Base-by-base conservation (phyloP, 2,888 invertebrate species). In the Drosophila mettleri region DNA sequence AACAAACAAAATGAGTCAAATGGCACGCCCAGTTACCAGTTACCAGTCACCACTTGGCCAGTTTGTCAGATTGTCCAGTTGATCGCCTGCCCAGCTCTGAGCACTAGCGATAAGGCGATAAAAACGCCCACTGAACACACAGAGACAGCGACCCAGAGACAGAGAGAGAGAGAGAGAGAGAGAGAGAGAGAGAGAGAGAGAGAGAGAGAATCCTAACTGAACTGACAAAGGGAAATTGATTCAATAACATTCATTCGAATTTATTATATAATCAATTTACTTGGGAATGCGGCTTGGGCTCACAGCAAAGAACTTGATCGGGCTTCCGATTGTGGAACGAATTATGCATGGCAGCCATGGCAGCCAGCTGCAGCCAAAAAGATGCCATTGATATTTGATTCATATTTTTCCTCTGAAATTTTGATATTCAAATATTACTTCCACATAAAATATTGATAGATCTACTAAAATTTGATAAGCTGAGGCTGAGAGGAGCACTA, bases 111-210 rank as follows among this genome's bases (percentile, higher is more conserved):
- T 73, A 73, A 69, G 64, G 49, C 57, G 74, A 24, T 57, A 57
- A 53, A 67, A 75, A 74, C 74, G 74, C 74, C 75, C 75, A 67
- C 71, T 27, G 70, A 71, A 52, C 38, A 18, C 33, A 34, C 31
- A 46, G 24, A 43, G 8, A 41, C 14, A 43, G 14, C 3, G 39
- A 39, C n/a, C 3, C 8, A 3, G 3, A 16, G 2, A 36, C 3
- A 36, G 8, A 1, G 14, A 2, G 38, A 38, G 18, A 18, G 18
- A 39, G 18, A 22, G 8, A 14, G 5, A 14, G 14, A 39, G 18
- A 18, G 18, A 12, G 20, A 2, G 4, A 18, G 38, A 18, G 38
- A 2, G 4, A 18, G 38, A 18, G 38, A 6, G 39, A 10, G 39
- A 6, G 29, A 8, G 10, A 41, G 45, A 16, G 59, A 43, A 16